A percentile compares a stretch with the other conserved stretches of the same genome.
phyloP scores from a whole-genome alignment of 53 echinoderm and acorn worm species.

The Mesocentrotus franciscanus region DNA sequence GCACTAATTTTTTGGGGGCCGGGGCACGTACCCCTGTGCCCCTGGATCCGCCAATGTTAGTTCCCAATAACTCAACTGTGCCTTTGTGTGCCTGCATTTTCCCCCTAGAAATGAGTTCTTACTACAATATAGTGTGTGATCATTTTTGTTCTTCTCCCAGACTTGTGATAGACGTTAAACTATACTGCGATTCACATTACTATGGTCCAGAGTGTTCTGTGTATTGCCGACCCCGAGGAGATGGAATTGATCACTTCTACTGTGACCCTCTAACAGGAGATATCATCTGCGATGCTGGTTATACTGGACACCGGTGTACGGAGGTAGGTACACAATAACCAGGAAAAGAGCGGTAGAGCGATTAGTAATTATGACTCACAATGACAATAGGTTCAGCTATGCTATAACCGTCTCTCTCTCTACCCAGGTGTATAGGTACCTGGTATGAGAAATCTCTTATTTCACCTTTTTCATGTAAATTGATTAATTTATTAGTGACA shows the following conservation, averaged over 20 bases:
- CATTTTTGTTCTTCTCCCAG: not conserved
- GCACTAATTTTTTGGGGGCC: too few species aligned
- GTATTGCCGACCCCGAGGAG: constrained; percentile 60
- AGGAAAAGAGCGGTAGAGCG: not conserved
- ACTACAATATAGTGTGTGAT: not conserved
- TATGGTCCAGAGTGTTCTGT: constrained; percentile 75
- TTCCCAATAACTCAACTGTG: too few species aligned
- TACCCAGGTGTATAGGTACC: too few species aligned
- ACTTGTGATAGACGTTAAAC: constrained; percentile 56
- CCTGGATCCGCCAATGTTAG: too few species aligned
- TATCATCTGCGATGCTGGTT: constrained; percentile 68
- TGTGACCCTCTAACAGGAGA: constrained; percentile 69
- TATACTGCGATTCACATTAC: constrained; percentile 72
- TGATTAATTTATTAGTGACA: too few species aligned
- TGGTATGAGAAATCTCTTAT: too few species aligned
- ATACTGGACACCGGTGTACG: constrained; percentile 58
- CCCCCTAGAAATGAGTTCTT: not conserved
- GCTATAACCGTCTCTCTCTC: too few species aligned
- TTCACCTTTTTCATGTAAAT: too few species aligned
- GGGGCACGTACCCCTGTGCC: too few species aligned
- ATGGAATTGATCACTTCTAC: constrained; percentile 67
- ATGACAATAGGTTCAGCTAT: too few species aligned
- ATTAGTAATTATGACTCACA: not conserved
- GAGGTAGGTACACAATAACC: constrained; percentile 45
- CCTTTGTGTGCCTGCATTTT: too few species aligned